These are phyloP conservation scores for Peromyscus attwateri DNA, from an alignment of 2,797 vertebrate genomes.

Conservation along the genomic window DNA sequence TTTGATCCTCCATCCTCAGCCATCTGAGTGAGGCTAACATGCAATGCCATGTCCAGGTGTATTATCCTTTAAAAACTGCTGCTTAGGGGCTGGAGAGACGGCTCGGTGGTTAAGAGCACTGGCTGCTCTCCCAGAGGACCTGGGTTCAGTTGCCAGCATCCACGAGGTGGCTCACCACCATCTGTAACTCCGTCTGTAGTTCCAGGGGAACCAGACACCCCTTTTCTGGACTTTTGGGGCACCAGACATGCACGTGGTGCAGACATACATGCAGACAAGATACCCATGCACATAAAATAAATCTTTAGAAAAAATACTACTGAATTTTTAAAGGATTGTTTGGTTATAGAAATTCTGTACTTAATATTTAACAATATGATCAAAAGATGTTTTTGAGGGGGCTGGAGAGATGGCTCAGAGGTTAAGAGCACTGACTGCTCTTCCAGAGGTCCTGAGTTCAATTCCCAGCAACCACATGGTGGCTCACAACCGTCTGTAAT, in stretches of 20 bases:
- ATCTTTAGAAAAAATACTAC: neutral
- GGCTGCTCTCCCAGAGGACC: neutral
- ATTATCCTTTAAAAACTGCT: neutral
- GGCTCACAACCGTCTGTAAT: too few relatives aligned
- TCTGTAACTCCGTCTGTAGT: neutral
- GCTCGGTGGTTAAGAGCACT: neutral
- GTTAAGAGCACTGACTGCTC: too few relatives aligned
- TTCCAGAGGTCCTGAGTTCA: too few relatives aligned
- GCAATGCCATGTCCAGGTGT: neutral
- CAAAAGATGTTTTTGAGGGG: neutral
- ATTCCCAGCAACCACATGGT: too few relatives aligned
- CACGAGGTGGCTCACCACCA: neutral
- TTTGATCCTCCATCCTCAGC: neutral
- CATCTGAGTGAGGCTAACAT: neutral
- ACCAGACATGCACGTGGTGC: neutral
- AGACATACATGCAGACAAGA: neutral
- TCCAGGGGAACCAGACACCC: neutral
- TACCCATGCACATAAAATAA: neutral
- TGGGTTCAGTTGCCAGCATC: neutral
- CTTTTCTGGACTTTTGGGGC: neutral
- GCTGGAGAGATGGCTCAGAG: too few relatives aligned
- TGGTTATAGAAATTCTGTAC: neutral
- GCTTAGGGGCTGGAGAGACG: neutral
- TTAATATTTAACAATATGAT: slow-evolving; percentile 35
- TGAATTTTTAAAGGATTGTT: slow-evolving; percentile 32